Conservation (phyloP, 2,113 vertebrate genomes). For the Himantopus leucocephalus region DNA sequence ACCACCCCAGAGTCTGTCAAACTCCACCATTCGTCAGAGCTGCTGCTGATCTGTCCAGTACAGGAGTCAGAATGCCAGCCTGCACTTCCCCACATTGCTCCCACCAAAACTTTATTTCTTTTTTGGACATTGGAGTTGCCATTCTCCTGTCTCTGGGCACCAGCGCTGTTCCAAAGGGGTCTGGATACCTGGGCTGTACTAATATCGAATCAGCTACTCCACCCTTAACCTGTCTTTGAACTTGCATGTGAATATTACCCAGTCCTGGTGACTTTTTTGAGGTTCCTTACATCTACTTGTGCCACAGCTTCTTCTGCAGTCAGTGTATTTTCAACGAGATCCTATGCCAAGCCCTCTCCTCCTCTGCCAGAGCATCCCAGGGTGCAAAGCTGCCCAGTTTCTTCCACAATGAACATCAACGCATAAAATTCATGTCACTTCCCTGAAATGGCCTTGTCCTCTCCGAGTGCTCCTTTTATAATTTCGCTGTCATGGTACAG, state of each 20-base stretch:
- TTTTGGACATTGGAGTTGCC: background rate
- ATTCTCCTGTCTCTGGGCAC: background rate
- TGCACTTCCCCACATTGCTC: background rate
- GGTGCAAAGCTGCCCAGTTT: background rate
- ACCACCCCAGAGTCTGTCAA: background rate
- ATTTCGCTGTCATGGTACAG: background rate
- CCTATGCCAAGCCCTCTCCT: background rate
- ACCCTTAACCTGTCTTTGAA: background rate
- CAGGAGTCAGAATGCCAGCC: background rate
- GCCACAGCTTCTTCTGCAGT: background rate
- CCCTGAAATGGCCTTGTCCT: background rate
- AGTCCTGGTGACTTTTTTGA: background rate
- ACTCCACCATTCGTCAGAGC: background rate
- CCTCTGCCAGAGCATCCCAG: background rate
- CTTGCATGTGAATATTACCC: background rate
- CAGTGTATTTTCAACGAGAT: background rate
- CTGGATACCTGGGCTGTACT: background rate
- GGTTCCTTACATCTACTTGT: background rate
- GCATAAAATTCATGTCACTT: background rate
- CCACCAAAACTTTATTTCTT: background rate
- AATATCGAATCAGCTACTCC: background rate
- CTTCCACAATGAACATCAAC: background rate
- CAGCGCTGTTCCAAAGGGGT: background rate
- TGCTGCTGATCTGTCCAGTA: background rate
- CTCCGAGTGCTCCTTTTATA: background rate